Conservation (phyloP, 2,888 invertebrate species). For the Heliconius hortense region DNA sequence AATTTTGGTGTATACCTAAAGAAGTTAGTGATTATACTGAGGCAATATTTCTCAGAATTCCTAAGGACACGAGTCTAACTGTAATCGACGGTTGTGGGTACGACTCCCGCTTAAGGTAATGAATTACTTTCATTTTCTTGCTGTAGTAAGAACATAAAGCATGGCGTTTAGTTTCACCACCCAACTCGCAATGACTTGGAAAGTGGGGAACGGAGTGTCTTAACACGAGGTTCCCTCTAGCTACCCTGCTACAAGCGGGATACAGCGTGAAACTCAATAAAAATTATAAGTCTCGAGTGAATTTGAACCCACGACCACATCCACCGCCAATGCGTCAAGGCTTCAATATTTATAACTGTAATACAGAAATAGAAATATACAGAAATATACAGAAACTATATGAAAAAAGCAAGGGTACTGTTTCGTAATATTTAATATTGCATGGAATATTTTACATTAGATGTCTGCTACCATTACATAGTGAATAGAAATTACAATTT, state of each 20-base stretch:
- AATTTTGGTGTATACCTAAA: no score
- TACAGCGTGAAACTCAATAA: neutral
- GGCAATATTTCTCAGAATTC: no score
- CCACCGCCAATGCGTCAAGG: neutral
- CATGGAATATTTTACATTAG: conserved; percentile 3
- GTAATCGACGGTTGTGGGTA: no score
- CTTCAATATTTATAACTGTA: neutral
- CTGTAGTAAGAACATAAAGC: neutral
- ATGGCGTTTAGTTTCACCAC: neutral
- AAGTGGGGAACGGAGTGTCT: neutral
- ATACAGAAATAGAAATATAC: no score
- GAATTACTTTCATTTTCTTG: neutral
- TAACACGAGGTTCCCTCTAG: neutral
- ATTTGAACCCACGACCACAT: neutral
- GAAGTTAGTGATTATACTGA: no score
- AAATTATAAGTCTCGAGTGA: neutral
- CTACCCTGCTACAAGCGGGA: neutral
- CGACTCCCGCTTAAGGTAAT: neutral
- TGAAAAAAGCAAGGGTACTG: neutral
- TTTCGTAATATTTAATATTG: conserved; percentile 11
- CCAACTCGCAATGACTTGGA: no score
- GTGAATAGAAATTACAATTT: conserved; percentile 34
- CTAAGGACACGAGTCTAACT: no score
- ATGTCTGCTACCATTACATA: neutral
- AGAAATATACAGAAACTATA: neutral